Base-by-base conservation (phyloP, 2,888 invertebrate species). In the Patella ulyssiponensis region DNA sequence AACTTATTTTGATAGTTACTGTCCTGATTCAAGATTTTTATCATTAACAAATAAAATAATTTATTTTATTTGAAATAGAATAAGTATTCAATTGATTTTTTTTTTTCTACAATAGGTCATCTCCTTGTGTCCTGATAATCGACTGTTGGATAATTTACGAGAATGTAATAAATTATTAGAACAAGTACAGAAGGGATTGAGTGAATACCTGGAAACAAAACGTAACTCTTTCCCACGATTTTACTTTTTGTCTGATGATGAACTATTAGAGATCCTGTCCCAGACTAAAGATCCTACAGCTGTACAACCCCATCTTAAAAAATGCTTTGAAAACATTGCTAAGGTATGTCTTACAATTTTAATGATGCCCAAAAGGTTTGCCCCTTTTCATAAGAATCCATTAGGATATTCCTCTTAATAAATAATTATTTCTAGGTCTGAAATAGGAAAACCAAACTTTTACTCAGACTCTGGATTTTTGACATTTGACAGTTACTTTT, bases 241-340 rank as follows among this genome's bases (percentile, higher is more conserved):
- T 85, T 92, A 92, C 88, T 92, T 92, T 89, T 86, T 92, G 84
- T 92, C 92, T 56, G 92, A 92, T 83, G 92, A 92, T 83, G 92
- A 92, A 79, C 84, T 92, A 76, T 83, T 92, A 77, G 92, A 92
- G 84, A 92, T 92, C 81, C 87, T 92, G 69, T 92, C 92, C 3
- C 91, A 92, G 85, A 92, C 92, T 27, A 92, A 92, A 83, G 92
- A 92, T 85, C 92, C 92, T 0, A 91, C 91, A n/a, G 92, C 92
- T 79, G 92, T 92, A 58, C 92, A 92, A 82, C 92, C 92, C 14
- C 95, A 96, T 92, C 92, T 96, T n/a, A 93, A 95, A 83, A 96
- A 96, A 91, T 96, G 96, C 91, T 96, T 96, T 91, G 96, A 96
- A 90, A 95, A 95, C 87, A 95, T 96, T 85, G 94, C 94, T 12